phyloP scores from a whole-genome alignment of 2,113 vertebrate species.

The Ancistrus triradiatus region DNA sequence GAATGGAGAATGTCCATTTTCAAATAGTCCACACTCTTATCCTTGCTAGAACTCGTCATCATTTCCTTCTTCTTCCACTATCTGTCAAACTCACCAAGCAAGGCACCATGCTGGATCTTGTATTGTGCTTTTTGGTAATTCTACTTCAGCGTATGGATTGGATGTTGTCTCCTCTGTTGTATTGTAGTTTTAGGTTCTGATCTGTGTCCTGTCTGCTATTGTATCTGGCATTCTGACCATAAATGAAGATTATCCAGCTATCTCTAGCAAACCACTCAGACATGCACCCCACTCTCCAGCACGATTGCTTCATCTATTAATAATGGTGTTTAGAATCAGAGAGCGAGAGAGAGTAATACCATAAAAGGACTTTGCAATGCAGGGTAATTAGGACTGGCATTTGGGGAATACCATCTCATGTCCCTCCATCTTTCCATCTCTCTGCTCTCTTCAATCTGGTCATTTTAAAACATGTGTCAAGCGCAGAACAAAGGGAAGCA shows the following conservation, averaged over 20 bases:
- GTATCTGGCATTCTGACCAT: too few species aligned
- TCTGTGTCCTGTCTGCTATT: constrained; percentile 13
- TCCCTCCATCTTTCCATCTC: constrained; percentile 7
- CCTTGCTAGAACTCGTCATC: too few species aligned
- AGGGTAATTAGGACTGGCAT: constrained; percentile 53
- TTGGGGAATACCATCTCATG: constrained; percentile 59
- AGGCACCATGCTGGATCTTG: constrained; percentile 7
- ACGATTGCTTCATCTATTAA: constrained; percentile 37
- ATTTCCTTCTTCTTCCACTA: too few species aligned
- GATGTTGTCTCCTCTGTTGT: background rate
- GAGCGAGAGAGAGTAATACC: constrained; percentile 9
- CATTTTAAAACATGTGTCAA: background rate
- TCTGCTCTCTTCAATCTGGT: constrained; percentile 27
- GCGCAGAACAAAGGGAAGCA: background rate
- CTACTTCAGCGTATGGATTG: constrained; percentile 1
- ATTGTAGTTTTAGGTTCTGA: background rate
- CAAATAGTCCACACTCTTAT: too few species aligned
- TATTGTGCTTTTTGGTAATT: background rate
- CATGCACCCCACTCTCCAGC: background rate
- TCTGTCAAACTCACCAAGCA: too few species aligned
- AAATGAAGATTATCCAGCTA: constrained; percentile 11
- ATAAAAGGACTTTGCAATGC: constrained; percentile 49
- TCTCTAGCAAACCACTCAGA: constrained; percentile 16
- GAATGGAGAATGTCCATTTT: too few species aligned
- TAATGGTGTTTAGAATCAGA: constrained; percentile 26